A percentile compares a stretch with the other conserved stretches of the same genome.
Conservation (phyloP, 2,888 invertebrate species). For the Octodonta nipae region DNA sequence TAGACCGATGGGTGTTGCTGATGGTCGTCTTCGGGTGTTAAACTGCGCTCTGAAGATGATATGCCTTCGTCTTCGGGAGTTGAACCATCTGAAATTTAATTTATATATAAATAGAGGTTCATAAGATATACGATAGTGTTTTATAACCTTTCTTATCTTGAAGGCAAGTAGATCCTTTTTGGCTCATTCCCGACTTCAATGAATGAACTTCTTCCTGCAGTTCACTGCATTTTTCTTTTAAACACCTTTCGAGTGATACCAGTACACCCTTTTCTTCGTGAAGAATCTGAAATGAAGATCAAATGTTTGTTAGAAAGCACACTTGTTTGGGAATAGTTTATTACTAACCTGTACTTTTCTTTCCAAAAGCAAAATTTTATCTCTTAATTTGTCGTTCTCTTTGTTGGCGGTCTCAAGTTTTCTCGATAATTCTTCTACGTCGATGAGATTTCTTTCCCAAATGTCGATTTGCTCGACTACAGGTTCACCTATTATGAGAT, state of each 20-base stretch:
- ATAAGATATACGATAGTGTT: background rate
- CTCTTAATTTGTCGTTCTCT: conserved; percentile 49
- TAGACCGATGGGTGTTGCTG: conserved; percentile 48
- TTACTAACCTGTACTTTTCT: conserved; percentile 50
- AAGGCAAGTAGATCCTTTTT: conserved; percentile 16
- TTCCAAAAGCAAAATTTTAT: conserved; percentile 56
- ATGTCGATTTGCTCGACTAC: conserved; percentile 57
- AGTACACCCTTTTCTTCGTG: conserved; percentile 67
- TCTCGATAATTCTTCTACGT: conserved; percentile 60
- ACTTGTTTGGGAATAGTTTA: conserved; percentile 12
- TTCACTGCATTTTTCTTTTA: conserved; percentile 64
- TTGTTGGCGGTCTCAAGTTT: conserved; percentile 57
- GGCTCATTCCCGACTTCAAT: conserved; percentile 42
- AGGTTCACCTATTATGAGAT: conserved; percentile 49
- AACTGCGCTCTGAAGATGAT: conserved; percentile 68
- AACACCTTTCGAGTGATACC: conserved; percentile 56
- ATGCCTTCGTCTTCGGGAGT: conserved; percentile 81
- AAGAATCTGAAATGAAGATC: conserved; percentile 45
- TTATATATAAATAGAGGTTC: background rate
- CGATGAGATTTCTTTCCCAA: conserved; percentile 65
- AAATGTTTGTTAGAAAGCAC: background rate
- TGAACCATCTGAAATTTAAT: conserved; percentile 47
- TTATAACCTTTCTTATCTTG: conserved; percentile 11
- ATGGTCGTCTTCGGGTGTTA: conserved; percentile 56
- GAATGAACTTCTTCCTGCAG: conserved; percentile 58